These are phyloP conservation scores for Larimichthys crocea DNA, from an alignment of 2,113 vertebrate genomes.

Conservation along the genomic window DNA sequence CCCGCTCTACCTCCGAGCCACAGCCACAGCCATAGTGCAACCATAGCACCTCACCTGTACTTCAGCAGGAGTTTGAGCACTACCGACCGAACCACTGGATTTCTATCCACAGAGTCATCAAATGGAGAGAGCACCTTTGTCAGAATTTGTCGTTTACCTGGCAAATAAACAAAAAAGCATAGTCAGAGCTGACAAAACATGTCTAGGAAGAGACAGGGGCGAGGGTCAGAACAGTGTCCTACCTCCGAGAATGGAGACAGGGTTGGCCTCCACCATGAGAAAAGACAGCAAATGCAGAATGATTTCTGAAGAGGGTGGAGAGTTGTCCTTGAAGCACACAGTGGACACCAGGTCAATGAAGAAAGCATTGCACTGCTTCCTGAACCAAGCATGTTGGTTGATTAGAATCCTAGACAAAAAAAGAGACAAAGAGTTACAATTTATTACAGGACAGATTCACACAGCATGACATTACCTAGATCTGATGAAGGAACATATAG, in stretches of 20 bases:
- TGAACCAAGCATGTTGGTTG: constrained; percentile 83
- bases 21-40: too few species aligned
- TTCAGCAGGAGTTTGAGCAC: constrained; percentile 94
- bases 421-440: not conserved
- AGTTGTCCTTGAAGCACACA: constrained; percentile 94
- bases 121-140: constrained; percentile 94
- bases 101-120: constrained; percentile 91
- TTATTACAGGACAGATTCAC: not conserved
- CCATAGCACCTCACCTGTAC: constrained; percentile 87
- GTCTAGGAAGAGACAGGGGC: not conserved
- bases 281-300: constrained; percentile 86
- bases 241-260: constrained; percentile 63
- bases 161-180: not conserved
- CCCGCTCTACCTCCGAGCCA: too few species aligned
- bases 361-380: constrained; percentile 91
- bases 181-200: constrained; percentile 1
- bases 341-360: constrained; percentile 93
- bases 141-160: constrained; percentile 71
- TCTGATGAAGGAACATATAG: not conserved
- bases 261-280: constrained; percentile 84
- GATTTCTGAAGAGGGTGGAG: constrained; percentile 85
- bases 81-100: constrained; percentile 91
- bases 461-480: not conserved
- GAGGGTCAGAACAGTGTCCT: not conserved
- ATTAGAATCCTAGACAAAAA: constrained; percentile 68